Evolutionary conservation across 2,888 invertebrate species (phyloP), one percentile per base, ranked within the genome.

Genomic region (Rhamphomyia laevipes): DNA sequence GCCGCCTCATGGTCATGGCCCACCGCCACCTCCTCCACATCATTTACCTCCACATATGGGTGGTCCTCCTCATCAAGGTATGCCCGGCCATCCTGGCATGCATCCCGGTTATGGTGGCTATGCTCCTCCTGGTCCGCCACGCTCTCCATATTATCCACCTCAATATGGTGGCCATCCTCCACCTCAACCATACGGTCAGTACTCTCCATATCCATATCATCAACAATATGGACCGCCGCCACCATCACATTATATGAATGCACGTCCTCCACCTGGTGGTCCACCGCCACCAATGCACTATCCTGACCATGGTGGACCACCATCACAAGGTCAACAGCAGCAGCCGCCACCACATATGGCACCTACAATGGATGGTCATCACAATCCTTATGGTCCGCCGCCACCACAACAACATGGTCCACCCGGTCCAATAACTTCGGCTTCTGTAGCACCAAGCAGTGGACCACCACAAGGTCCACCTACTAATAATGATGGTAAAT

Each of bases 121-220:
- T 53, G 66, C 68, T 9, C 62, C 66, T 13, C 55, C 63, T 15
- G 65, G 66, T 0, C 69, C 68, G 9, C 61, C 66, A 1, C 61
- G 70, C 5, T 61, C 69, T 0, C 69, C 70, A 10, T 68, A 68
- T 51, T 71, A 70, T 56, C 66, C 68, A 52, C 67, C 70, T 10
- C 72, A 70, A 49, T 71, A 70, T 51, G 66, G 65, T 3, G 63
- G 66, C 0, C 66, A 68, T 57, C 68, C 71, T 11, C 61, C 68
- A 6, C 61, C 68, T 7, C 66, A 69, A 52, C 62, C 67, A 7
- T 68, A 67, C 46, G 60, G 61, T 5, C 67, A 68, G 51, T 63
- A 70, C 48, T 57, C 63, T 21, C 68, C 68, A 15, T 66, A 69
- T 53, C 64, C 67, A 6, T 71, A 70, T 51, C 71, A 70, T 55